phyloP scores from a whole-genome alignment of 2,797 vertebrate species.

The Tragopan temminckii region DNA sequence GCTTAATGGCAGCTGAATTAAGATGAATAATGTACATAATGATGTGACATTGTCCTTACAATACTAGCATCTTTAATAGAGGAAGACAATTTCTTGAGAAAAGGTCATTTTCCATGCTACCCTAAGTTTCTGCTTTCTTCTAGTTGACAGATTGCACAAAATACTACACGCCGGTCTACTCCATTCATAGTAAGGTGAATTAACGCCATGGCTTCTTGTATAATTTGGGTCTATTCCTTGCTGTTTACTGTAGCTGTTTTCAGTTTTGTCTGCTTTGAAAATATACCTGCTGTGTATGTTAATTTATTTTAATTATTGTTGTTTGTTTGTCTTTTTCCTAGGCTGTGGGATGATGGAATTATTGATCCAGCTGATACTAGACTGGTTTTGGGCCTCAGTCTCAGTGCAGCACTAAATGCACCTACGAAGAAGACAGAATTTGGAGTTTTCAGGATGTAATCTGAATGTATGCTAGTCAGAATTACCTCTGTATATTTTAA shows the following conservation, averaged over 20 bases:
- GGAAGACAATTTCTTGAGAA: background rate
- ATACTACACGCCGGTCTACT: background rate
- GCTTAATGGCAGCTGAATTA: background rate
- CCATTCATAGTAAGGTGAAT: background rate
- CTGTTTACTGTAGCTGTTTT: background rate
- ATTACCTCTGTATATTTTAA: background rate
- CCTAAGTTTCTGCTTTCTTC: background rate
- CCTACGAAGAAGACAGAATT: slow-evolving; percentile 91
- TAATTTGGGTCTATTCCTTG: background rate
- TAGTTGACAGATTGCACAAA: background rate
- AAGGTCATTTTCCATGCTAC: background rate
- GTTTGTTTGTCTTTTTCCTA: slow-evolving; percentile 60
- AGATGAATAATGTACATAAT: background rate
- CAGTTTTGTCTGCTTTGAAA: background rate
- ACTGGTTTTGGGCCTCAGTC: slow-evolving; percentile 93
- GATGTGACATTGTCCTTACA: background rate
- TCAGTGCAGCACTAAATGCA: slow-evolving; percentile 93
- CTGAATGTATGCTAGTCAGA: background rate
- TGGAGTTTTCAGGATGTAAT: slow-evolving; percentile 94
- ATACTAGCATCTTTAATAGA: background rate
- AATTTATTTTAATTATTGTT: slow-evolving; percentile 29
- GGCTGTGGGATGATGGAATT: slow-evolving; percentile 98
- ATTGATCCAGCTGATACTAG: slow-evolving; percentile 97
- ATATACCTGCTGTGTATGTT: background rate
- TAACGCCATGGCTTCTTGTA: background rate